Evolutionary conservation across 2,113 vertebrate species (phyloP).

Genomic region (Malurus elegans): DNA sequence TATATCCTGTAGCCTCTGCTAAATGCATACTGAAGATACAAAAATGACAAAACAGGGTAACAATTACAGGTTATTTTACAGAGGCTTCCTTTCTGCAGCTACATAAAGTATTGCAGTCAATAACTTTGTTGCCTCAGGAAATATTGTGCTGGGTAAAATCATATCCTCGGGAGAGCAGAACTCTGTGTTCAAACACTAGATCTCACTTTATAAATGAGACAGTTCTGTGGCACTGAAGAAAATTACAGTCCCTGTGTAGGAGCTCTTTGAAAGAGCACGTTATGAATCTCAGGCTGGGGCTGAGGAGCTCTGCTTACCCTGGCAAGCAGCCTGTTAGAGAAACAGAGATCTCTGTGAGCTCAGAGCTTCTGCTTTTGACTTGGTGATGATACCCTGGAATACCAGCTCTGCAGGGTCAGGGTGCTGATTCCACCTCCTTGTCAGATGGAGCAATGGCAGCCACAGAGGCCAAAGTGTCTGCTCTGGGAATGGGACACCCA

Average conservation of each 20-base stretch:
- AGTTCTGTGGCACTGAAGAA: neutral
- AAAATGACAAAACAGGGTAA: neutral
- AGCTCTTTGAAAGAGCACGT: neutral
- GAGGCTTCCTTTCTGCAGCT: neutral
- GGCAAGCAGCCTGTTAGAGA: neutral
- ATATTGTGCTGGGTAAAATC: neutral
- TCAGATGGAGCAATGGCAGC: neutral
- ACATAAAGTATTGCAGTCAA: neutral
- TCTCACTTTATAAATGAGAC: slow-evolving; percentile 4
- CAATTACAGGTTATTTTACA: slow-evolving; percentile 1
- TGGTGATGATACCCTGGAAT: neutral
- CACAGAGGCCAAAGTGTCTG: neutral
- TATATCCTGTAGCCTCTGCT: neutral
- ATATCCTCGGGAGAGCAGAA: neutral
- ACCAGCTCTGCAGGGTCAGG: neutral
- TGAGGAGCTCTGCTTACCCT: neutral
- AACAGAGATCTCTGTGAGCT: neutral
- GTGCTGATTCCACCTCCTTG: neutral
- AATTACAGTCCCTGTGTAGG: neutral
- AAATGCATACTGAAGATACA: neutral
- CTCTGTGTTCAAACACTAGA: neutral
- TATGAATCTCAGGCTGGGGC: neutral
- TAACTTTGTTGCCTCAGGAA: neutral
- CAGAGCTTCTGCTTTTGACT: neutral
- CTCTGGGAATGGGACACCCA: neutral